Base-by-base conservation (phyloP, 2,113 vertebrate species). In the Rhipidura dahli region DNA sequence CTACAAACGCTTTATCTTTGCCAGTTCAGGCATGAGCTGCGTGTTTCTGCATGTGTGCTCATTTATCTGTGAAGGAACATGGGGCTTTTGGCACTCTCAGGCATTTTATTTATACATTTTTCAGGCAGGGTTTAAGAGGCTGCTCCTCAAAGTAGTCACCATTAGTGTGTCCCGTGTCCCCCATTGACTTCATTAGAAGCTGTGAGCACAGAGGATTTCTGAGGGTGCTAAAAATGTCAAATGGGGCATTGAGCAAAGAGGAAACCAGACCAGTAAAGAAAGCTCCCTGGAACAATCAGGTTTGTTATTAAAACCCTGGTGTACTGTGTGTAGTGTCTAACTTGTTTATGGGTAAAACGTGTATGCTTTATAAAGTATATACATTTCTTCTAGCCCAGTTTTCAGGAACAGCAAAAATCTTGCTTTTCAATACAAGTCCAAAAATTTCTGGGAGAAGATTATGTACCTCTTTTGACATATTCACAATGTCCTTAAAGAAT, bases 1-100 rank as follows among this genome's bases (percentile, higher is more conserved):
- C 57, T 78, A 79, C 31, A 71, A 87, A 60, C 65, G 30, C 31
- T 94, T 92, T 89, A 65, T 93, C 90, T 93, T 83, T 81, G 77
- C 76, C 83, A 90, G 9, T 64, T 84, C 77, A 89, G 47, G 83
- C 85, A 75, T 50, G 75, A 94, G 49, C 64, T 79, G 69, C 68
- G 88, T 84, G 37, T 57, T 94, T 68, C 83, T 94, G 86, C 37
- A 17, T 68, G 37, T 22, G 49, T 47, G 54, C n/a, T 87, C 47
- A 26, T 88, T 21, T 27, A 71, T 75, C 87, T 73, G 54, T 44
- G 56, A 49, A 57, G 16, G 37, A 53, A 66, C 49, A 12, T 0
- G 0, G 24, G 49, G 45, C 56, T 90, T 79, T 75, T 47, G 68
- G 86, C 50, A 56, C 80, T 70, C 68, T 39, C 68, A 10, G 76